Evolutionary conservation across 2,797 vertebrate genomes (phyloP), one percentile per base, ranked within the genome.

Genomic region (Diplodus sargus): DNA sequence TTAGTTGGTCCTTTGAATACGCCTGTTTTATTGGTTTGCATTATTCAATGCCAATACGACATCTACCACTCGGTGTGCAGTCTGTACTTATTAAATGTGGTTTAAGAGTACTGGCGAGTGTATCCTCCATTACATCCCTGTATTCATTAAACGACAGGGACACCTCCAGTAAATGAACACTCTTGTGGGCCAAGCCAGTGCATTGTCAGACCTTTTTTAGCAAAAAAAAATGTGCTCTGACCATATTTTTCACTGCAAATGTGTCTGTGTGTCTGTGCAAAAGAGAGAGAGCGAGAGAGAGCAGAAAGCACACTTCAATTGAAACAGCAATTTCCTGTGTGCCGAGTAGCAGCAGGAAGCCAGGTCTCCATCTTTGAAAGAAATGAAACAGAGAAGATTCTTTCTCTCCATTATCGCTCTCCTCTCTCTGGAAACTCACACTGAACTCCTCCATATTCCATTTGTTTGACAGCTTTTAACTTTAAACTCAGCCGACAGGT

Each of bases 311-410:
- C 57, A 74, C 77, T 84, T 82, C 57, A 76, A 65, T 76, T 87
- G 71, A 70, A 79, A 85, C 69, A 49, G 71, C 64, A 67, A 76
- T 84, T 87, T 82, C 58, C 78, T 84, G 68, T 69, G 71, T 72
- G 60, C 73, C 54, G 71, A 58, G 67, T 49, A 76, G 70, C 79
- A 73, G 76, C 68, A 79, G 71, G 74, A 58, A 75, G 71, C 59
- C 28, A 22, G 70, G 73, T 70, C 57, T 82, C 70, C 39, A 69
- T 80, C 63, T 81, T 65, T 54, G 43, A 70, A 85, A 76, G 30
- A 61, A 74, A 76, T 78, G 53, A 83, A 76, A 80, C 34, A 18
- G 63, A 78, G 69, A 68, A 51, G 18, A 64, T 76, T 69, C 1
- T 77, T 67, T 68, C 54, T 67, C 64, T 82, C 43, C 28, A 56